Evolutionary conservation across 2,888 invertebrate genomes (phyloP).

Genomic region (Torymus tubicola): DNA sequence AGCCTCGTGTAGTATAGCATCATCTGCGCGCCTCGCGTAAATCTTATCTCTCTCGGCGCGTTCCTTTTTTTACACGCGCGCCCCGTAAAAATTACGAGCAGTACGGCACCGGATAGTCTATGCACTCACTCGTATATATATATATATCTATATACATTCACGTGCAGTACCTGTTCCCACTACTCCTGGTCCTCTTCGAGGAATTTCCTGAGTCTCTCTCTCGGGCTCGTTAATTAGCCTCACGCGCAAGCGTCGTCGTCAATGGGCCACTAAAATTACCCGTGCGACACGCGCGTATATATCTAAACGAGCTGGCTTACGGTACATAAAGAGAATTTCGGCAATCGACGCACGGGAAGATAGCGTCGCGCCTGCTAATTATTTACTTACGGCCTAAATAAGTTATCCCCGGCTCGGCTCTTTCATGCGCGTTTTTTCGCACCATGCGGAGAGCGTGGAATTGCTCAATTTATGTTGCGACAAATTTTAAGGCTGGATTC

Average conservation of each 20-base stretch:
- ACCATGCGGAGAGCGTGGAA: not conserved
- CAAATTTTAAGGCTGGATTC: constrained; percentile 13
- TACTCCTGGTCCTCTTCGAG: too few relatives aligned
- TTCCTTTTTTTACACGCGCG: not conserved
- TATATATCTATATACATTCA: too few relatives aligned
- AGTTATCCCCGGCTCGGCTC: constrained; percentile 24
- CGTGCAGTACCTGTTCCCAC: too few relatives aligned
- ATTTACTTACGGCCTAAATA: constrained; percentile 41
- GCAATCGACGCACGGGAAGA: not conserved
- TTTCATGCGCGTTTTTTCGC: constrained; percentile 17
- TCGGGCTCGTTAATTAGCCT: constrained; percentile 37
- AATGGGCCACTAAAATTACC: constrained; percentile 38
- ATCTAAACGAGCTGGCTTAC: constrained; percentile 35
- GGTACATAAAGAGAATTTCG: constrained; percentile 35
- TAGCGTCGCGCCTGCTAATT: constrained; percentile 31
- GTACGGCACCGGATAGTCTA: constrained; percentile 13
- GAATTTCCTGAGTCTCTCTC: not conserved
- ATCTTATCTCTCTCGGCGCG: constrained; percentile 30
- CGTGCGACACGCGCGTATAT: not conserved
- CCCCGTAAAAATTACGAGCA: constrained; percentile 34
- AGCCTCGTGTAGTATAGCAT: not conserved
- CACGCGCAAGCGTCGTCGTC: not conserved
- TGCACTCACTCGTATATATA: too few relatives aligned
- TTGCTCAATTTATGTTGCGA: constrained; percentile 15
- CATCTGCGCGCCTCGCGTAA: constrained; percentile 18